A percentile compares a stretch with the other conserved stretches of the same genome.
phyloP scores from a whole-genome alignment of 2,888 invertebrate species.

The Orthonevra nobilis region DNA sequence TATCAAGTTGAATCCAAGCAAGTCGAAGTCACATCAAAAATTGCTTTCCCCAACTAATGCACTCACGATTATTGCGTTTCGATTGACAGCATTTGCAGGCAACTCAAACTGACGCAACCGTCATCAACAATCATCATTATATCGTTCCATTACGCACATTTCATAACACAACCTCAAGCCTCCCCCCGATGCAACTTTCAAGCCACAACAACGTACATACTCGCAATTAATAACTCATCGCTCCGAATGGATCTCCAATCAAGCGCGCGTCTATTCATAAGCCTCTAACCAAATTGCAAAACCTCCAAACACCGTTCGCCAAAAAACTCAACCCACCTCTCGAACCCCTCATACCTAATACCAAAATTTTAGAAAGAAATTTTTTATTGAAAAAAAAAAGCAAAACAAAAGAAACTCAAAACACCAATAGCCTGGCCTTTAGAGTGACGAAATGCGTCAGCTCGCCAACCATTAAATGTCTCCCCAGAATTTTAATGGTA shows the following conservation, averaged over 20 bases:
- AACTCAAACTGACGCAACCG: slow-evolving; percentile 4
- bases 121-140: slow-evolving; percentile 12
- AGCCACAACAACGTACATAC: slow-evolving; percentile 1
- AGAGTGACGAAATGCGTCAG: slow-evolving; percentile 49
- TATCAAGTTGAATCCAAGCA: slow-evolving; percentile 2
- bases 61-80: background rate
- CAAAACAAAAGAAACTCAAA: no score
- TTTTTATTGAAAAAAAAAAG: background rate
- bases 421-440: slow-evolving; percentile 17
- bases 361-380: no score
- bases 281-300: slow-evolving; percentile 15
- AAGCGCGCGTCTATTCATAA: slow-evolving; percentile 5
- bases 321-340: no score
- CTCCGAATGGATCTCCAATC: background rate
- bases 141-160: slow-evolving; percentile 7
- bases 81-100: background rate
- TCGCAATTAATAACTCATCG: slow-evolving; percentile 17
- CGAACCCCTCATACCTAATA: background rate
- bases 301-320: background rate
- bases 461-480: background rate
- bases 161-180: slow-evolving; percentile 9
- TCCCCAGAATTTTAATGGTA: slow-evolving; percentile 53
- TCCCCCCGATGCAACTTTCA: slow-evolving; percentile 11
- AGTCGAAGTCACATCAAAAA: no score
- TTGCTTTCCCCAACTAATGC: no score